These are phyloP conservation scores for Nipponacmea schrenckii DNA, from an alignment of 2,888 invertebrate species.

Conservation along the genomic window DNA sequence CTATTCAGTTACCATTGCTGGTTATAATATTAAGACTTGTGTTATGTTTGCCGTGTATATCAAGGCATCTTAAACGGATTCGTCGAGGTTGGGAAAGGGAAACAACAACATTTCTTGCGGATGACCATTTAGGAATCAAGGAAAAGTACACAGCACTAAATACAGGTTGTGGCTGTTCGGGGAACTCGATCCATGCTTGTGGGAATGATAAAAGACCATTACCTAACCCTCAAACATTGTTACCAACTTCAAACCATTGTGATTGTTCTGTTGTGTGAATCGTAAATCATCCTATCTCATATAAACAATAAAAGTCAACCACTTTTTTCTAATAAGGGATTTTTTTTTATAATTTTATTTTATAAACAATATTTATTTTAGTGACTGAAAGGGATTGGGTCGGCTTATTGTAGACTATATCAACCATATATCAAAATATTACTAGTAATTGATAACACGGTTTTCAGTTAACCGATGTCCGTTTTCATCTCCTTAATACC, in stretches of 20 bases:
- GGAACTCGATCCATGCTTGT: background rate
- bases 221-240: background rate
- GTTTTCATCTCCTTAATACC: no score
- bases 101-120: background rate
- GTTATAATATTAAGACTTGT: slow-evolving; percentile 44
- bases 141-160: background rate
- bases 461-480: no score
- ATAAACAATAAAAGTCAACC: no score
- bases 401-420: no score
- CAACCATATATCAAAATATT: no score
- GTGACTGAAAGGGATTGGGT: no score
- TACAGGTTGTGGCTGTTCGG: background rate
- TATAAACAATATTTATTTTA: no score
- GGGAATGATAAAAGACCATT: background rate
- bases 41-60: slow-evolving; percentile 43
- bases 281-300: no score
- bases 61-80: slow-evolving; percentile 41
- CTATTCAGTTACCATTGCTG: slow-evolving; percentile 45
- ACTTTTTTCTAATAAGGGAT: no score
- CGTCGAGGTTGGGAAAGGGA: slow-evolving; percentile 52
- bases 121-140: background rate
- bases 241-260: background rate
- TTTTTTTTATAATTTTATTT: no score
- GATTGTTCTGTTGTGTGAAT: background rate
- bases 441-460: no score